A percentile compares a stretch with the other conserved stretches of the same genome.
These are phyloP conservation scores for Myodes glareolus DNA, from an alignment of 2,113 vertebrate species.

Conservation along the genomic window DNA sequence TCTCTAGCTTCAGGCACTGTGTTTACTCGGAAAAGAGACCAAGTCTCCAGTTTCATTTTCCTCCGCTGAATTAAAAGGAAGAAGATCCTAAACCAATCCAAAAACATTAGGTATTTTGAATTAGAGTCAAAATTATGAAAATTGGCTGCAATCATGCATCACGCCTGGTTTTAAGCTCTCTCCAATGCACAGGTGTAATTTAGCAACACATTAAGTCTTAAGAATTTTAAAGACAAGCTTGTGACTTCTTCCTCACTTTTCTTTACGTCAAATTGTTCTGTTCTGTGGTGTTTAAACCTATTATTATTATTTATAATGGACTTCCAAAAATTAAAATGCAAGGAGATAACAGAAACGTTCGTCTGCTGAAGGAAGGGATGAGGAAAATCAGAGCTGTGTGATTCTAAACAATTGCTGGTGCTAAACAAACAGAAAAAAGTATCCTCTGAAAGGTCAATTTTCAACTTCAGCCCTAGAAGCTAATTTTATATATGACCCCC, in stretches of 20 bases:
- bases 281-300: background rate
- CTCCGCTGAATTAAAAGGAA: constrained; percentile 25
- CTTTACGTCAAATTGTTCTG: background rate
- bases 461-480: background rate
- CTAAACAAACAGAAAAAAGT: background rate
- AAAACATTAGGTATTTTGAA: constrained; percentile 28
- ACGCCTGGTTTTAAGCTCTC: constrained; percentile 56
- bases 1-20: background rate
- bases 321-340: constrained; percentile 23
- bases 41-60: constrained; percentile 57
- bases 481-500: background rate
- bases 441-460: background rate
- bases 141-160: constrained; percentile 38
- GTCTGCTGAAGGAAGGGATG: background rate
- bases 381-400: background rate
- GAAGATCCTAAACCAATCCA: constrained; percentile 40
- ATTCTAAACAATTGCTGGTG: background rate
- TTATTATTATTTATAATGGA: background rate
- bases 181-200: constrained; percentile 39
- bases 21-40: constrained; percentile 39
- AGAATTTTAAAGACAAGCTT: constrained; percentile 35
- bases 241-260: background rate
- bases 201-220: background rate
- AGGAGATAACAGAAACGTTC: background rate
- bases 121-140: background rate